Conservation (phyloP, 2,113 vertebrate species). For the Perca flavescens region DNA sequence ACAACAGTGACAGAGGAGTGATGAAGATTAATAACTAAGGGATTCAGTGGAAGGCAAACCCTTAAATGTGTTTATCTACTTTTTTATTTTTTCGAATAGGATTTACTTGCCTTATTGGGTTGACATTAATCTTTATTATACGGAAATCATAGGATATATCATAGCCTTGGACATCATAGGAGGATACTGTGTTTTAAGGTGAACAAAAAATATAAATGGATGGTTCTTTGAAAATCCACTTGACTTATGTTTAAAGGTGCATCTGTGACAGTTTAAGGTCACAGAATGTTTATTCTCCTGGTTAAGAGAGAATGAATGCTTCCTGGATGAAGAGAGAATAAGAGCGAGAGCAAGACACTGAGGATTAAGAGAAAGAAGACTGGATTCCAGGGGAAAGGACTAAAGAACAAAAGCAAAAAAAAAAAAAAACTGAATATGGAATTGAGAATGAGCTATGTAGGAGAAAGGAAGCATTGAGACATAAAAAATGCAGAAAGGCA, state of each 20-base stretch:
- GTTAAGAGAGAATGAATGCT: constrained; percentile 19
- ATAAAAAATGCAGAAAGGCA: neutral
- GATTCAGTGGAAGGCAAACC: constrained; percentile 49
- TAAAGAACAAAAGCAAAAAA: neutral
- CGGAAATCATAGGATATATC: constrained; percentile 35
- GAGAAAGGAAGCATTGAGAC: neutral
- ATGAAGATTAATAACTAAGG: constrained; percentile 63
- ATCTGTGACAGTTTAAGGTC: neutral
- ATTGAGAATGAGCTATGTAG: neutral
- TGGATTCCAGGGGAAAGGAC: neutral
- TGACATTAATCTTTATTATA: constrained; percentile 57
- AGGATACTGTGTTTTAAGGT: constrained; percentile 7
- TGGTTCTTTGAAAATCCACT: neutral
- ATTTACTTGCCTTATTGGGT: constrained; percentile 48
- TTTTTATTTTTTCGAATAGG: constrained; percentile 50
- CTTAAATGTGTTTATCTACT: constrained; percentile 54
- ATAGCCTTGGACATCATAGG: constrained; percentile 5
- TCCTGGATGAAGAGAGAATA: neutral
- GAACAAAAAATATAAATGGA: neutral
- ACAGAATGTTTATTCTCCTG: constrained; percentile 14
- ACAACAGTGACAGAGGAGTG: constrained; percentile 18
- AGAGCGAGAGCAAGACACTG: neutral
- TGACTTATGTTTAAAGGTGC: constrained; percentile 11
- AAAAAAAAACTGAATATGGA: neutral
- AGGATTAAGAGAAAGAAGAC: constrained; percentile 9